phyloP scores from a whole-genome alignment of 2,113 vertebrate genomes.

The Tragelaphus scriptus region DNA sequence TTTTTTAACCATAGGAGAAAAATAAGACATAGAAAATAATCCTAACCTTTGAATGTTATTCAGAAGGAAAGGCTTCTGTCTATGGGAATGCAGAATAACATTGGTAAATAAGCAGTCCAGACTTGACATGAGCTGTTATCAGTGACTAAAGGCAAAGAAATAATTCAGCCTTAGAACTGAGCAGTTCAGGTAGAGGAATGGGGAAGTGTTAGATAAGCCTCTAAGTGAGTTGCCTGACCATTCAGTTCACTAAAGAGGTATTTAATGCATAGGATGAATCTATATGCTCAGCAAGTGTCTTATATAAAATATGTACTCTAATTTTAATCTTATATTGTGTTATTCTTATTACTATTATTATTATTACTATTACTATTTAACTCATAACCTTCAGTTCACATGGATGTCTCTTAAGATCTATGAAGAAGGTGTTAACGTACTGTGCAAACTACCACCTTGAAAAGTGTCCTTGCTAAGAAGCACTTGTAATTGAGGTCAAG shows the following conservation, averaged over 20 bases:
- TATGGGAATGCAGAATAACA: neutral
- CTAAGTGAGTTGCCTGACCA: neutral
- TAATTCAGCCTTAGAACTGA: constrained; percentile 16
- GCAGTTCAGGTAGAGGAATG: neutral
- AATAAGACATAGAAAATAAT: constrained; percentile 5
- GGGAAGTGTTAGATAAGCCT: neutral
- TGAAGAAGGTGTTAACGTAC: neutral
- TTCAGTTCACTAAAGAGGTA: neutral
- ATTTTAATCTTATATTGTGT: neutral
- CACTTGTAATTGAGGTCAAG: neutral
- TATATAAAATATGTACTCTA: neutral
- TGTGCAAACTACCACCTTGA: neutral
- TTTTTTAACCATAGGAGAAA: neutral
- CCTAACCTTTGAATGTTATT: constrained; percentile 6
- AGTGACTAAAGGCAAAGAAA: neutral
- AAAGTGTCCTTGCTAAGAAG: constrained; percentile 27
- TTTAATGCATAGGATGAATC: neutral
- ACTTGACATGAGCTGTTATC: neutral
- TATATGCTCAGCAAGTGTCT: neutral
- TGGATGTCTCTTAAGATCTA: constrained; percentile 1
- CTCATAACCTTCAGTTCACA: neutral
- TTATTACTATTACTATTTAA: neutral
- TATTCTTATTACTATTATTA: neutral
- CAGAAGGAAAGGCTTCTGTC: neutral
- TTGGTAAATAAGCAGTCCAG: constrained; percentile 14